These are phyloP conservation scores for Ceraclea dissimilis DNA, from an alignment of 2,888 invertebrate genomes.

Conservation along the genomic window DNA sequence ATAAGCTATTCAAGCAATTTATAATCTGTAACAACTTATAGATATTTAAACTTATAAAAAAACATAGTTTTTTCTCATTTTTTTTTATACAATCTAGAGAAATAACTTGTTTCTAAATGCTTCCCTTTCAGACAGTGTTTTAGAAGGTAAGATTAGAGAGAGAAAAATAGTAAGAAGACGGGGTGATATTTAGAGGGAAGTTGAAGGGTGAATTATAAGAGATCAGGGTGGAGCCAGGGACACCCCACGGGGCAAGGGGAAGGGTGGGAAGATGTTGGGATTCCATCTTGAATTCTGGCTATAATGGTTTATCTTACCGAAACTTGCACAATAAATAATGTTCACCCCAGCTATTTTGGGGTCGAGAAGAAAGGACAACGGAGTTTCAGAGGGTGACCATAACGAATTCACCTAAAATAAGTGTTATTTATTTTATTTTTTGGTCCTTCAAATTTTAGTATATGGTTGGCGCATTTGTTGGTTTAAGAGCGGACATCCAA, in stretches of 20 bases:
- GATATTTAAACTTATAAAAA: too few relatives aligned
- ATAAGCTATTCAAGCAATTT: too few relatives aligned
- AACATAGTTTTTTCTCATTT: too few relatives aligned
- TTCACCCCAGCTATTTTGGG: constrained; percentile 15
- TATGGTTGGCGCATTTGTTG: too few relatives aligned
- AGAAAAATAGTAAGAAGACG: too few relatives aligned
- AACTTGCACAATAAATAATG: constrained; percentile 25
- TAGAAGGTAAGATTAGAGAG: too few relatives aligned
- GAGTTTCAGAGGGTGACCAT: background rate
- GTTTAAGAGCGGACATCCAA: too few relatives aligned
- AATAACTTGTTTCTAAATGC: background rate
- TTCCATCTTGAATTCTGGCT: constrained; percentile 16
- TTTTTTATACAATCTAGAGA: too few relatives aligned
- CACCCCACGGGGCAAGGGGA: background rate
- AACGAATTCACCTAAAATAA: background rate
- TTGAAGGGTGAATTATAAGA: background rate
- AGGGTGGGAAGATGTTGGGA: background rate
- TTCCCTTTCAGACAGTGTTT: background rate
- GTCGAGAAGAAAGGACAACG: constrained; percentile 8
- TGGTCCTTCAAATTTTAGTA: too few relatives aligned
- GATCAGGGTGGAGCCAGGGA: background rate
- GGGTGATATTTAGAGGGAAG: background rate
- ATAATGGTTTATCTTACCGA: constrained; percentile 7
- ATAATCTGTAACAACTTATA: too few relatives aligned
- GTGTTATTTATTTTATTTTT: too few relatives aligned